Evolutionary conservation across 2,888 invertebrate species (phyloP).

Genomic region (Temnothorax ravouxi): DNA sequence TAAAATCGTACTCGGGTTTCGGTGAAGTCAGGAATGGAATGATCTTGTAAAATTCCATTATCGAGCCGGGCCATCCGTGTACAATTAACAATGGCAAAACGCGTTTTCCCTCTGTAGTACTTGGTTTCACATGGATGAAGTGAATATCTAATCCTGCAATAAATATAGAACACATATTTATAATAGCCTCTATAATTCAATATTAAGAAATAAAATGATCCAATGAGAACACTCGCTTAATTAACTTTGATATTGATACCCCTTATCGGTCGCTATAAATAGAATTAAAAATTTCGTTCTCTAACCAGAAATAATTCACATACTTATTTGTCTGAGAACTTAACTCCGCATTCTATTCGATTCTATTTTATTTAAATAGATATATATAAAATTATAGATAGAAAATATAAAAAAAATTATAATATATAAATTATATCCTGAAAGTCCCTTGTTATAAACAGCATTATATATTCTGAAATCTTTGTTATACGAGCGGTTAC

Average conservation of each 20-base stretch:
- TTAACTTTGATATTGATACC: not conserved
- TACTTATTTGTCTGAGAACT: not conserved
- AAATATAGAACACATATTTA: not conserved
- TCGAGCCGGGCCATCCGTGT: constrained; percentile 95
- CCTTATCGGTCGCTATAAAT: not conserved
- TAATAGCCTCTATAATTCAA: not conserved
- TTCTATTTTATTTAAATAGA: not conserved
- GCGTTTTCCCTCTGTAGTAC: constrained; percentile 81
- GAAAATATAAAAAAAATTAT: not conserved
- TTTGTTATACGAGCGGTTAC: too few species aligned
- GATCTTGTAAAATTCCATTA: constrained; percentile 93
- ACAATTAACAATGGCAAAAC: constrained; percentile 91
- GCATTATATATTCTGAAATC: too few species aligned
- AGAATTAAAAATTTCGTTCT: constrained; percentile 6
- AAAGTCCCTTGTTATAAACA: too few species aligned
- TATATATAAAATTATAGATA: not conserved
- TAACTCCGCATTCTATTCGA: not conserved
- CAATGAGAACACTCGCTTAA: not conserved
- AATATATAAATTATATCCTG: not conserved
- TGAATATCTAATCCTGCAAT: constrained; percentile 90
- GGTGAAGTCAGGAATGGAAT: constrained; percentile 90
- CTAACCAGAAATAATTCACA: not conserved
- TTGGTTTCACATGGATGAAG: constrained; percentile 91
- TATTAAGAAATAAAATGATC: not conserved
- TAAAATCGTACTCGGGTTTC: constrained; percentile 87